phyloP scores from a whole-genome alignment of 2,797 vertebrate genomes.

The Cuniculus paca region DNA sequence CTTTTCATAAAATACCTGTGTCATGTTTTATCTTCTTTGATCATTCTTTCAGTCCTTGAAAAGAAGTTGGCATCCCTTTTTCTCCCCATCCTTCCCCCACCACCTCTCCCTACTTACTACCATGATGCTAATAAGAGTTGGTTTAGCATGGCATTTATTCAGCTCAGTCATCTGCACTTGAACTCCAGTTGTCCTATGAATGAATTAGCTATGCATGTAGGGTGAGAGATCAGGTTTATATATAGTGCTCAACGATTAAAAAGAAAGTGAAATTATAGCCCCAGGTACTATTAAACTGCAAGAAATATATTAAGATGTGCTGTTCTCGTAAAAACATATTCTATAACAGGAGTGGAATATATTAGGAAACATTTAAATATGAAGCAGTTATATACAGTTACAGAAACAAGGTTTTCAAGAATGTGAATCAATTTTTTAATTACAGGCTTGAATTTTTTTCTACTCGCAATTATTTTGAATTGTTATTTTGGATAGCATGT shows the following conservation, averaged over 20 bases:
- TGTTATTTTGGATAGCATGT: neutral
- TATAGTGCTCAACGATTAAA: slow-evolving; percentile 60
- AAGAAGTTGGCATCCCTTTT: neutral
- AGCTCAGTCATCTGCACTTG: slow-evolving; percentile 41
- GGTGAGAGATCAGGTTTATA: slow-evolving; percentile 69
- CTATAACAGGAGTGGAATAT: slow-evolving; percentile 39
- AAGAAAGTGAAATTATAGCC: slow-evolving; percentile 50
- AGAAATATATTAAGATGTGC: slow-evolving; percentile 47
- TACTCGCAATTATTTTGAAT: slow-evolving; percentile 23
- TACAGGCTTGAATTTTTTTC: slow-evolving; percentile 14
- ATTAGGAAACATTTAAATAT: slow-evolving; percentile 60
- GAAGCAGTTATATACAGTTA: slow-evolving; percentile 13
- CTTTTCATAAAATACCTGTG: neutral
- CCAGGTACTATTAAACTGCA: slow-evolving; percentile 56
- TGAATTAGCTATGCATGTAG: slow-evolving; percentile 61
- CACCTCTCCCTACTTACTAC: neutral
- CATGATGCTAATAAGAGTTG: slow-evolving; percentile 16
- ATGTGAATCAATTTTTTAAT: slow-evolving; percentile 62
- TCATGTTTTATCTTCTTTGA: neutral
- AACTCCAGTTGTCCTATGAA: slow-evolving; percentile 63
- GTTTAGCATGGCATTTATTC: slow-evolving; percentile 53
- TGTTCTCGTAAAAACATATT: slow-evolving; percentile 54
- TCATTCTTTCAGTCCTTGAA: neutral
- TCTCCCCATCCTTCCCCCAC: neutral
- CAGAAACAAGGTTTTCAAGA: slow-evolving; percentile 56